Percentiles rank a stretch among this genome's conserved stretches.
phyloP scores from a whole-genome alignment of 2,113 vertebrate species.

The Aldabrachelys gigantea region DNA sequence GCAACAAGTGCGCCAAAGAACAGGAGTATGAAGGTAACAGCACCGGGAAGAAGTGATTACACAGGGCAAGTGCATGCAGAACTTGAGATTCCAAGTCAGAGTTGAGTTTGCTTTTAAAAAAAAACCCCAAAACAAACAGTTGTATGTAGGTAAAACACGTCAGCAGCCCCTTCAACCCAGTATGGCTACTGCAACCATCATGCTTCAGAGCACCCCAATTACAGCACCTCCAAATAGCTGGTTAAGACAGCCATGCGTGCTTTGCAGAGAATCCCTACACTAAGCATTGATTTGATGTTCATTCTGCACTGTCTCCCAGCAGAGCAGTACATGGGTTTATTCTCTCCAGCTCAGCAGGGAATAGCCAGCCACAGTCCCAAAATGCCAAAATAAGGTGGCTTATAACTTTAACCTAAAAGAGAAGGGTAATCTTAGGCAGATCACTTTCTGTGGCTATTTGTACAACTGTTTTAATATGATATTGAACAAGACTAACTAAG shows the following conservation, averaged over 20 bases:
- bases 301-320: no score
- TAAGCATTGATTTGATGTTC: neutral
- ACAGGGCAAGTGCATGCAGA: neutral
- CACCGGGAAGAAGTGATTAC: neutral
- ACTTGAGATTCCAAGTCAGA: neutral
- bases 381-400: neutral
- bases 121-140: accelerated
- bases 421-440: accelerated
- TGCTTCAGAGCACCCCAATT: neutral
- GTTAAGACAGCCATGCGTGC: neutral
- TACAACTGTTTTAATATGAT: accelerated
- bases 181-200: neutral
- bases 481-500: accelerated
- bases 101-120: accelerated
- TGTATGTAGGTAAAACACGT: accelerated
- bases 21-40: neutral
- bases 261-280: neutral
- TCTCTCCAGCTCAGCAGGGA: accelerated
- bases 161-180: neutral
- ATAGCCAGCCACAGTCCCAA: neutral
- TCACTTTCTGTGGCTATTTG: accelerated
- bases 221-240: neutral
- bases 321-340: neutral
- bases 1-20: neutral
- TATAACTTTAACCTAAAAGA: accelerated